Conservation (phyloP, 2,113 vertebrate species). For the Colius striatus region DNA sequence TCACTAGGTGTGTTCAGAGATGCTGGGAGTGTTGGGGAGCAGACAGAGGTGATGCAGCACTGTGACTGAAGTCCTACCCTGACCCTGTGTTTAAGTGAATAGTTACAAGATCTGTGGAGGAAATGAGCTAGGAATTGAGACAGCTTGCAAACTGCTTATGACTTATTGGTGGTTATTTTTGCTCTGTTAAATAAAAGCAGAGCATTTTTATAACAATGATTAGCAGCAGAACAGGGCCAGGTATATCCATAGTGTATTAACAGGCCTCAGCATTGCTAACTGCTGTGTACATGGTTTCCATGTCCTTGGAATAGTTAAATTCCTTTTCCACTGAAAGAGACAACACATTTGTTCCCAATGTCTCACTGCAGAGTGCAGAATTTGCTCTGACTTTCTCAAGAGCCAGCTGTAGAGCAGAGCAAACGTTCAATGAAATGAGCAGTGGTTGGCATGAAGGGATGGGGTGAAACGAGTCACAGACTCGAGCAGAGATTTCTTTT, state of each 20-base stretch:
- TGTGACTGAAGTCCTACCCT: not conserved
- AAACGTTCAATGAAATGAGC: not conserved
- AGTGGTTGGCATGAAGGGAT: not conserved
- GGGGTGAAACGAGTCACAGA: constrained; percentile 27
- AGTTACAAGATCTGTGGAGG: not conserved
- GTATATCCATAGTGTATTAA: not conserved
- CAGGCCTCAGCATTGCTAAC: not conserved
- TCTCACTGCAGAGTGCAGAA: not conserved
- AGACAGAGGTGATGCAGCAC: not conserved
- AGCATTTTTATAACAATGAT: not conserved
- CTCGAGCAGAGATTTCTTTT: constrained; percentile 21
- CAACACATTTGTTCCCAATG: not conserved
- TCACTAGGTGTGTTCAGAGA: not conserved
- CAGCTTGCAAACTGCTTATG: not conserved
- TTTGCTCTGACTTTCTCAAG: constrained; percentile 24
- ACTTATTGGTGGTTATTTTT: not conserved
- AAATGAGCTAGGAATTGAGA: not conserved
- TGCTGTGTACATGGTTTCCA: fast-evolving
- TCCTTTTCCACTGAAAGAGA: not conserved
- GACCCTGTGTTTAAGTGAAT: not conserved
- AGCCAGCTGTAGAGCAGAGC: not conserved
- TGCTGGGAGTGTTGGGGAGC: not conserved
- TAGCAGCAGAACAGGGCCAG: not conserved
- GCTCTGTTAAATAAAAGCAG: not conserved
- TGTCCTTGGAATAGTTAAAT: not conserved